phyloP scores from a whole-genome alignment of 2,888 invertebrate species.

The Cerceris rybyensis region DNA sequence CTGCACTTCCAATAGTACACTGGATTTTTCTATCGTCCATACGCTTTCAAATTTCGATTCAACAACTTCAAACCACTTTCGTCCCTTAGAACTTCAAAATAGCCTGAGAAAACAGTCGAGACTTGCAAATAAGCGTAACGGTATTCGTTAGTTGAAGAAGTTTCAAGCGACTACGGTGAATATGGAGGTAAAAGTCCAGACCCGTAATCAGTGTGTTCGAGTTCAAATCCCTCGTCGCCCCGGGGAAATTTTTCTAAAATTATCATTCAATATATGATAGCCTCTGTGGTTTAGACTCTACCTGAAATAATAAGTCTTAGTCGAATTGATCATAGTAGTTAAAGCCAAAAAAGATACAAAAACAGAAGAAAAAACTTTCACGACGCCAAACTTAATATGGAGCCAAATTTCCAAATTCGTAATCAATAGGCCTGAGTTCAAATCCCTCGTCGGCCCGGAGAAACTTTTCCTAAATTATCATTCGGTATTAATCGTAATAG shows the following conservation, averaged over 20 bases:
- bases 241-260: too few relatives aligned
- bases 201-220: background rate
- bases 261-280: too few relatives aligned
- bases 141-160: slow-evolving; percentile 43
- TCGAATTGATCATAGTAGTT: too few relatives aligned
- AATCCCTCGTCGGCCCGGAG: too few relatives aligned
- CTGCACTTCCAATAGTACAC: background rate
- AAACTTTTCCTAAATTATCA: too few relatives aligned
- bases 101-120: slow-evolving; percentile 40
- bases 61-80: slow-evolving; percentile 14
- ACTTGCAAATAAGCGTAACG: slow-evolving; percentile 39
- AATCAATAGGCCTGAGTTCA: background rate
- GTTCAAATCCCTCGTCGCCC: too few relatives aligned
- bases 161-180: slow-evolving; percentile 32
- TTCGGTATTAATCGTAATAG: too few relatives aligned
- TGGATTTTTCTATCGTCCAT: slow-evolving; percentile 31
- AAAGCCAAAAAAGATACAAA: too few relatives aligned
- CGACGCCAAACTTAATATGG: too few relatives aligned
- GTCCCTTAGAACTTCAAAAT: slow-evolving; percentile 8
- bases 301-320: too few relatives aligned
- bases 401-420: slow-evolving; percentile 9
- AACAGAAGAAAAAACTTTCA: too few relatives aligned
- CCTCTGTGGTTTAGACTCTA: too few relatives aligned
- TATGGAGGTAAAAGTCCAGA: slow-evolving; percentile 23
- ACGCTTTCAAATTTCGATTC: slow-evolving; percentile 43